A percentile compares a stretch with the other conserved stretches of the same genome.
Conservation (phyloP, 2,888 invertebrate species). For the Phytoseiulus persimilis region DNA sequence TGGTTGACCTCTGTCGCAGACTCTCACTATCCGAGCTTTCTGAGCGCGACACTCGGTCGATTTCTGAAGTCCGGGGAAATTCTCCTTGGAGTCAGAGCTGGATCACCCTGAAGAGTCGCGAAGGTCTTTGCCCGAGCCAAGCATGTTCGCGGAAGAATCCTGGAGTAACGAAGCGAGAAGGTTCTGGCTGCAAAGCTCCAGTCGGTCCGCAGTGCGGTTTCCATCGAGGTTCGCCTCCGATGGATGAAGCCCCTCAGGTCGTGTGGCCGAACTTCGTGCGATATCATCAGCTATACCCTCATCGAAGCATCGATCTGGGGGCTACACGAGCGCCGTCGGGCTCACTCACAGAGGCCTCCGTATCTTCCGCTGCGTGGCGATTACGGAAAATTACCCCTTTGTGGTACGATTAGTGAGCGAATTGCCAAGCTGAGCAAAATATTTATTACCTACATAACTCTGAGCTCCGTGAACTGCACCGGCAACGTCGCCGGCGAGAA, state of each 20-base stretch:
- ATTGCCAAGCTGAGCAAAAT: neutral
- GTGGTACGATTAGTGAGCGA: neutral
- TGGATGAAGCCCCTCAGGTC: neutral
- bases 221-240: neutral
- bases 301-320: neutral
- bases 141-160: no score
- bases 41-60: no score
- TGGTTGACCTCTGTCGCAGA: no score
- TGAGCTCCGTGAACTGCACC: neutral
- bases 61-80: no score
- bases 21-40: no score
- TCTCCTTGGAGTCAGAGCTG: no score
- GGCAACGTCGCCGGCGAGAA: neutral
- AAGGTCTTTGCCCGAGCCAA: no score
- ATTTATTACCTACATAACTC: conserved; percentile 5
- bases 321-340: neutral
- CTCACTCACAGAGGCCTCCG: neutral
- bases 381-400: conserved; percentile 5
- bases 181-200: no score
- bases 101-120: no score
- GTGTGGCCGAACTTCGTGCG: neutral
- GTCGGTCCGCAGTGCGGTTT: neutral
- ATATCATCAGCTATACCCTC: neutral
- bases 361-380: neutral
- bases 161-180: no score